Base-by-base conservation (phyloP, 2,797 vertebrate species). In the Anabacerthia variegaticeps region DNA sequence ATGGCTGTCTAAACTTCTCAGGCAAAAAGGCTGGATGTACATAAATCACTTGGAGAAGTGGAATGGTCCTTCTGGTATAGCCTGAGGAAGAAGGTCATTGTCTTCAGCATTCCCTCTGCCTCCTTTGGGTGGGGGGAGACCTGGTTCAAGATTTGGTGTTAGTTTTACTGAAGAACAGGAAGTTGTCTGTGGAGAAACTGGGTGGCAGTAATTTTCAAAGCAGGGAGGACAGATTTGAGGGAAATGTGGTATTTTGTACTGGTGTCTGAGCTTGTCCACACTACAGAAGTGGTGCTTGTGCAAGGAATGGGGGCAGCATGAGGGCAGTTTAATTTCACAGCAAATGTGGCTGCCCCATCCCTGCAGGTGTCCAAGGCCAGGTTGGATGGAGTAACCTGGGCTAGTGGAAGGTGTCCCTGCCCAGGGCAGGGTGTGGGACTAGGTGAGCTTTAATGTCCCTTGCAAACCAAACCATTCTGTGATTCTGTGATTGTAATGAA, bases 231-330 rank as follows among this genome's bases (percentile, higher is more conserved):
- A 59, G 49, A 16, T 55, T 54, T 21, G 55, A 30, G 54, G 24
- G 12, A 71, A 67, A 24, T 10, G 11, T 0, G 3, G 1, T 68
- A 5, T 72, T 93, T 66, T 36, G n/a, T 63, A 12, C 27, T 52
- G 34, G 17, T 24, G 7, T 48, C 15, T 17, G 71, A 49, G 16
- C 74, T 80, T 65, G 18, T 48, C 56, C n/a, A 48, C 20, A 28
- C 26, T 28, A 27, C 0, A 2, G 41, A 62, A 67, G 18, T 44
- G 28, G 5, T 5, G 5, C 16, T 71, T 48, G 36, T 63, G 20
- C 23, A 19, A 41, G 49, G 15, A 2, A 16, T 67, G 24, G 23
- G 12, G 4, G 6, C 41, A 73, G 20, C 46, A 32, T 0, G 1
- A 63, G 55, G 12, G n/a, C 44, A 46, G 39, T 37, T 14, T n/a